Evolutionary conservation across 2,888 invertebrate genomes (phyloP), one percentile per base, ranked within the genome.

Genomic region (Chrysomela aeneicollis): DNA sequence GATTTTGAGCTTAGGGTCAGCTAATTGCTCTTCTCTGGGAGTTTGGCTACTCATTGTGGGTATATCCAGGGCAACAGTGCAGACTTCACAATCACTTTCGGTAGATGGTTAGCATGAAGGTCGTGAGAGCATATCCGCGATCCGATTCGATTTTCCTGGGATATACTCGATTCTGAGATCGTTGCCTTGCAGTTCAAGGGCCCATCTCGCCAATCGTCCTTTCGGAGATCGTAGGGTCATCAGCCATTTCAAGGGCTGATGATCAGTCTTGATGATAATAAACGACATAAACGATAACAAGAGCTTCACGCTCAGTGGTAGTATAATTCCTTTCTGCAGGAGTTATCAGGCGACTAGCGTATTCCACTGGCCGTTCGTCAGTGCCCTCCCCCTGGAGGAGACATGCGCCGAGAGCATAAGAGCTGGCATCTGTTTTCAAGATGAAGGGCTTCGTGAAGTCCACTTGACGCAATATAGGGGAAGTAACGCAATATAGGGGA

Each of bases 171-270:
- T 69, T 15, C 47, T 10, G 0, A 72, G 64, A 32, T 82, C 75
- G 64, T 76, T 83, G 1, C 74, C 66, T 67, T 83, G 81, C 0
- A 85, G 62, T 10, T 72, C 64, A 8, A 85, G 50, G 0, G 81
- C 80, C 85, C 84, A 85, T 42, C 84, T 67, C 19, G 79, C 80
- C 0, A 86, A 66, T 32, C 84, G 64, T 10, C 82, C 82, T n/a
- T 77, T 69, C 5, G 70, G 71, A 1, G 67, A 59, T 17, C 62
- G 82, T 4, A 83, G 37, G 0, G 73, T 70, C 65, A 82, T 67
- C 5, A 85, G 66, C 82, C 83, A 86, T 76, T 82, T 81, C 32
- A 86, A 72, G 0, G 84, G 81, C 63, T 82, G 79, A 61, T 85
- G 85, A 63, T 85, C 85, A 0, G 82, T 83, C 3, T 77, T 66